Evolutionary conservation across 2,888 invertebrate genomes (phyloP).

Genomic region (Cheilosia soror): DNA sequence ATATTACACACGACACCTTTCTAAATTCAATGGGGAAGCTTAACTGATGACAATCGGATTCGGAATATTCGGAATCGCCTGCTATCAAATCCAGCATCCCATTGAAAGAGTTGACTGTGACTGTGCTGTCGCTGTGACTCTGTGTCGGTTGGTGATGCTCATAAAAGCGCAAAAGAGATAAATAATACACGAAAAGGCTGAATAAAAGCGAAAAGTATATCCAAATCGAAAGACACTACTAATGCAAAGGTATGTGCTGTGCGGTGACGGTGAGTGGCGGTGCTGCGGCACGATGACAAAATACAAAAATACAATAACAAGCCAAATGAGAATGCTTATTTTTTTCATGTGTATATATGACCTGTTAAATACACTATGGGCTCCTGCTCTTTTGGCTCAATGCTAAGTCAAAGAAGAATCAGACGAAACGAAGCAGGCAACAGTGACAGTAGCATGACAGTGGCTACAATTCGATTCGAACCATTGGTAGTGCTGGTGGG

Average conservation of each 20-base stretch:
- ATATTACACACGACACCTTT: slow-evolving; percentile 20
- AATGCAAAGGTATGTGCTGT: slow-evolving; percentile 43
- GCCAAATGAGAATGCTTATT: slow-evolving; percentile 52
- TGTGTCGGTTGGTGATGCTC: slow-evolving; percentile 25
- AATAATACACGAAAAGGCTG: slow-evolving; percentile 33
- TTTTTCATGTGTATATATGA: slow-evolving; percentile 27
- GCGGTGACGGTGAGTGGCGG: not conserved
- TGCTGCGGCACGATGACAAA: slow-evolving; percentile 12
- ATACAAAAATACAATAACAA: slow-evolving; percentile 53
- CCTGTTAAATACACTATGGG: slow-evolving; percentile 46
- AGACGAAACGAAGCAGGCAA: slow-evolving; percentile 13
- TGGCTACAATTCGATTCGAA: slow-evolving; percentile 22
- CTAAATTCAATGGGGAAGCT: slow-evolving; percentile 12
- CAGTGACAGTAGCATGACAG: slow-evolving; percentile 39
- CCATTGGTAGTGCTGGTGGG: slow-evolving; percentile 34
- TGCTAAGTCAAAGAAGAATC: slow-evolving; percentile 34
- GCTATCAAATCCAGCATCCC: not conserved
- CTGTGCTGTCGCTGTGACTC: too few relatives aligned
- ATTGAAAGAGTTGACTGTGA: slow-evolving; percentile 24
- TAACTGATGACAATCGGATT: not conserved
- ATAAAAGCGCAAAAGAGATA: slow-evolving; percentile 60
- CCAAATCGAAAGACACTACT: slow-evolving; percentile 32
- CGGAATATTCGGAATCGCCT: not conserved
- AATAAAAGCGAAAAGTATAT: slow-evolving; percentile 10
- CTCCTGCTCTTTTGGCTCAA: not conserved